These are phyloP conservation scores for Araneus ventricosus DNA, from an alignment of 1,140 invertebrate species.

Conservation along the genomic window DNA sequence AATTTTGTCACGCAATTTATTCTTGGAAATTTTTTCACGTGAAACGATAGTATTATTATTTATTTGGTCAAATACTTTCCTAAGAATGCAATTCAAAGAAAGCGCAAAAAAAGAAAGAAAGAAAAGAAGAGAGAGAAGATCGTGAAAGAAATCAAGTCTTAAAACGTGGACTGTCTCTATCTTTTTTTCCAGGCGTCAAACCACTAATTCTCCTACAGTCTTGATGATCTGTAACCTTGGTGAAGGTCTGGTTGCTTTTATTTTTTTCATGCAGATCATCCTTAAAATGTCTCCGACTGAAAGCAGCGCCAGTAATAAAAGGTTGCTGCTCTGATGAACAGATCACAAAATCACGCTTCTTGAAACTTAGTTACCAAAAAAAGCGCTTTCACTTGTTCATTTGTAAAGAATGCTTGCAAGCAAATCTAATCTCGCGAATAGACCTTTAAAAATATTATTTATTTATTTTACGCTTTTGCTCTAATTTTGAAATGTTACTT, in stretches of 20 bases:
- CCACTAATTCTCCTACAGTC: slow-evolving; percentile 6
- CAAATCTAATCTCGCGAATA: neutral
- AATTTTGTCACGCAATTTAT: neutral
- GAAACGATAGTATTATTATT: neutral
- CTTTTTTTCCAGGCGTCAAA: neutral
- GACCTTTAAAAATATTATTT: neutral
- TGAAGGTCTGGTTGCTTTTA: neutral
- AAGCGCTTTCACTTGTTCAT: neutral
- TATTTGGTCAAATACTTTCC: neutral
- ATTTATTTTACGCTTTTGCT: neutral
- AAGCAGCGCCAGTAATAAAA: neutral
- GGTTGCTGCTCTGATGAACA: neutral
- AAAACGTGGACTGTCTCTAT: neutral
- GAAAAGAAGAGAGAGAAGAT: neutral
- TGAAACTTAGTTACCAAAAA: neutral
- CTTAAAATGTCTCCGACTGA: slow-evolving; percentile 1
- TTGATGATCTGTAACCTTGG: slow-evolving; percentile 23
- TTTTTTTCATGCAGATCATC: slow-evolving; percentile 30
- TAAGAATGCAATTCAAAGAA: neutral
- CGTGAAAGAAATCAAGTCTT: neutral
- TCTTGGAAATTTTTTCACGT: neutral
- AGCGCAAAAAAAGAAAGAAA: neutral
- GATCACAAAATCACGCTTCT: neutral
- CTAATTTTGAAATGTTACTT: too few relatives aligned
- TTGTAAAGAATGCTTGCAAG: neutral